These are phyloP conservation scores for Dolichallabes microphthalmus DNA, from an alignment of 2,113 vertebrate genomes.

Conservation along the genomic window DNA sequence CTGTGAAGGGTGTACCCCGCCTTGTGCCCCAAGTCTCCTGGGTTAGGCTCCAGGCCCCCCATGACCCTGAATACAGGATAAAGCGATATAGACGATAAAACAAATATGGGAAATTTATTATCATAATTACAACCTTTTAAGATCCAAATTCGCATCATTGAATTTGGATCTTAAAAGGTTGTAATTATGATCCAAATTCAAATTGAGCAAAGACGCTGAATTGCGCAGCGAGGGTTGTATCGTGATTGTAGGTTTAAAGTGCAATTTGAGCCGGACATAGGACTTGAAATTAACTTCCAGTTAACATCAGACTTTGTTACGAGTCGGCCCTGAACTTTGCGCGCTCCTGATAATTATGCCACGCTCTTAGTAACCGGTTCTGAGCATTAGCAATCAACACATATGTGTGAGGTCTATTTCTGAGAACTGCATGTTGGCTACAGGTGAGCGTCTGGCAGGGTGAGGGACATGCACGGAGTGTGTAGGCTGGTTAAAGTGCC, in stretches of 20 bases:
- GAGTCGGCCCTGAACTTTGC: background rate
- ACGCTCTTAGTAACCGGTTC: too few relatives aligned
- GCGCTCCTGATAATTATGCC: background rate
- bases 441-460: conserved; percentile 1
- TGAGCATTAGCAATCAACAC: background rate
- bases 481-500: conserved; percentile 37
- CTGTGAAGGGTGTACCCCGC: too few relatives aligned
- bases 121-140: too few relatives aligned
- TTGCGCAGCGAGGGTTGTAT: background rate
- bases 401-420: background rate
- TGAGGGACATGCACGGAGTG: background rate
- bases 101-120: too few relatives aligned
- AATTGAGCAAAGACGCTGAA: background rate
- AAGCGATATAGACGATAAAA: too few relatives aligned
- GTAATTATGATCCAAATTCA: too few relatives aligned
- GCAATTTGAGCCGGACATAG: background rate
- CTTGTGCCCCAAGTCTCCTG: too few relatives aligned
- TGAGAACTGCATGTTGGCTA: background rate
- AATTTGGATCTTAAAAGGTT: too few relatives aligned
- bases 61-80: too few relatives aligned
- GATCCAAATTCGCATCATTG: too few relatives aligned
- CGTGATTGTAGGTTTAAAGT: background rate
- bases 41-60: too few relatives aligned
- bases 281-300: background rate
- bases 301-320: background rate